phyloP scores from a whole-genome alignment of 2,113 vertebrate species.

The Dasyornis broadbenti region DNA sequence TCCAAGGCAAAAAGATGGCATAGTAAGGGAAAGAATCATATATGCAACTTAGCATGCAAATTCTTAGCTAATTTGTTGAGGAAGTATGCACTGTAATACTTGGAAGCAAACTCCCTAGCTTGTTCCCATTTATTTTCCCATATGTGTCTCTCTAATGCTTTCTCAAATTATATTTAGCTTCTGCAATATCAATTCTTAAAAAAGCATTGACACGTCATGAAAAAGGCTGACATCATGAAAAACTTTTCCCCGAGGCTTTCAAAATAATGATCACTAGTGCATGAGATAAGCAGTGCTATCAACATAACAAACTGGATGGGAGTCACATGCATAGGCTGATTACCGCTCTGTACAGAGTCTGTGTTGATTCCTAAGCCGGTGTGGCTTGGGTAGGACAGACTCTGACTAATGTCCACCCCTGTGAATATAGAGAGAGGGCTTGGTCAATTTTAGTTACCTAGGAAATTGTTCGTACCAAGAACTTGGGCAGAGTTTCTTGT shows the following conservation, averaged over 20 bases:
- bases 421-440: not conserved
- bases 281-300: not conserved
- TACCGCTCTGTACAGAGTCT: not conserved
- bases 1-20: not conserved
- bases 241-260: not conserved
- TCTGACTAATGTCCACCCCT: not conserved
- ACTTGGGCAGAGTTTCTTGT: not conserved
- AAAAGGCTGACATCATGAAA: not conserved
- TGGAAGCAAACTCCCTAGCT: not conserved
- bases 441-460: not conserved
- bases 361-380: not conserved
- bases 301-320: not conserved
- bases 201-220: not conserved
- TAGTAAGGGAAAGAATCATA: not conserved
- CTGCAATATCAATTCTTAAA: not conserved
- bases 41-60: not conserved
- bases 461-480: not conserved
- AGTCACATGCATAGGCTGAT: not conserved
- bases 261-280: not conserved
- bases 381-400: not conserved
- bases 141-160: not conserved
- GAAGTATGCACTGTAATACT: not conserved
- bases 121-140: not conserved
- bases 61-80: not conserved
- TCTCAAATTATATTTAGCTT: not conserved